phyloP scores from a whole-genome alignment of 35 echinoderm and acorn worm genomes.

The Anneissia japonica region DNA sequence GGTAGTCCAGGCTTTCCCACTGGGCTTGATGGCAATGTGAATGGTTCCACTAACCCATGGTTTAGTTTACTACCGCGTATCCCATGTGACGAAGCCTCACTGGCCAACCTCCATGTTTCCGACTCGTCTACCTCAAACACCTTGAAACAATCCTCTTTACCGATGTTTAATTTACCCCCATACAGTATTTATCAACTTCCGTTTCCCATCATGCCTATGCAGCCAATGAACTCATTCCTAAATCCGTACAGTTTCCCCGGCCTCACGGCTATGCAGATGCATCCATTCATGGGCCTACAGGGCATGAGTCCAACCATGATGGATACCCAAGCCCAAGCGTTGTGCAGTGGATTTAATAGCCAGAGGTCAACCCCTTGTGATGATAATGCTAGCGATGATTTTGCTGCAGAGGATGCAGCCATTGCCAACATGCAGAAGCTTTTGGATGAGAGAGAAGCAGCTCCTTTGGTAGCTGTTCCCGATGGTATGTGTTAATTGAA shows the following conservation, averaged over 20 bases:
- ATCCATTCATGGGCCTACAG: constrained; percentile 56
- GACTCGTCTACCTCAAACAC: constrained; percentile 20
- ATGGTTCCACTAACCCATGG: constrained; percentile 76
- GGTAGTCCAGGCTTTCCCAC: neutral
- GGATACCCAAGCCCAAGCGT: neutral
- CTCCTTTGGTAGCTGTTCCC: constrained; percentile 60
- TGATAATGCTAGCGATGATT: neutral
- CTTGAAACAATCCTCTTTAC: constrained; percentile 17
- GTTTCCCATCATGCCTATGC: constrained; percentile 85
- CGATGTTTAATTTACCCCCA: constrained; percentile 70
- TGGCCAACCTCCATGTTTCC: constrained; percentile 24
- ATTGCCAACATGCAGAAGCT: constrained; percentile 76
- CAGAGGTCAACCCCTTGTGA: neutral
- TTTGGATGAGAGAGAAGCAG: constrained; percentile 75
- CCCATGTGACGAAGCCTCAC: constrained; percentile 73
- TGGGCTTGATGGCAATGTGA: constrained; percentile 47
- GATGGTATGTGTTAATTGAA: constrained; percentile 46
- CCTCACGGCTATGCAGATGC: constrained; percentile 64
- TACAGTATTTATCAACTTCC: constrained; percentile 74
- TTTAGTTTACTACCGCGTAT: constrained; percentile 92
- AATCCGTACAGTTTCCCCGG: constrained; percentile 72
- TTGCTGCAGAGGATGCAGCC: constrained; percentile 32
- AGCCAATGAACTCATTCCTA: constrained; percentile 72
- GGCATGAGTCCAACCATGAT: neutral
- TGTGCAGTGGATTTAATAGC: neutral